Base-by-base conservation (phyloP, 37 sponge, comb jelly and placozoan genomes). In the Ephydatia muelleri region DNA sequence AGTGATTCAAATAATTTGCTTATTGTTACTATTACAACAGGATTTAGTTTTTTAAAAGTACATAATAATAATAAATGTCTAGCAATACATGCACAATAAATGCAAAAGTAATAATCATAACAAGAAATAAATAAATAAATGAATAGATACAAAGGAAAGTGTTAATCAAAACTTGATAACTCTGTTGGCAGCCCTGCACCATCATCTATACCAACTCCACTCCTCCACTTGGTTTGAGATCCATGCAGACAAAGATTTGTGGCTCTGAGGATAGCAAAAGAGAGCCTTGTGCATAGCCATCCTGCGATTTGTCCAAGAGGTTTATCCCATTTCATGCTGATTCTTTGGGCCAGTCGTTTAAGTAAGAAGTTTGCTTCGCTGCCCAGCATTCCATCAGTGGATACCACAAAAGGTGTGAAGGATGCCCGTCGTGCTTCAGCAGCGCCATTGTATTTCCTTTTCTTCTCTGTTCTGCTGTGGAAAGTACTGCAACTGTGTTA, bases 351-450 rank as follows among this genome's bases (percentile, higher is more conserved):
- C 34, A 86, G 29, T 31, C 75, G 29, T 14, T 40, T 37, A 0
- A 85, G 26, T 2, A 78, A 38, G 22, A 70, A 16, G 5, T 6
- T 64, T 23, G 87, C 82, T 49, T 87, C 87, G 32, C 69, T 21
- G 27, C 78, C 87, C 75, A 87, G 28, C 11, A 38, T 25, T 29
- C 87, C 82, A 81, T 81, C 87, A 73, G 67, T 40, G 28, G 87
- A 81, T 25, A 87, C 67, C 36, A 73, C 81, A 73, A 87, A 80
- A 19, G 87, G 82, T 38, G 87, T 31, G 75, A 87, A 57, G 6
- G 76, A 68, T 68, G 85, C 85, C 43, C 65, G 73, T 35, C 68
- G 23, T 74, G 47, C 67, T 67, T 26, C 28, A 38, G 79, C 71
- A 28, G 85, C 79, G 21, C 38, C 70, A 78, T 33, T 38, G 40